phyloP scores from a whole-genome alignment of 1,140 invertebrate genomes.

The Marisa cornuarietis region DNA sequence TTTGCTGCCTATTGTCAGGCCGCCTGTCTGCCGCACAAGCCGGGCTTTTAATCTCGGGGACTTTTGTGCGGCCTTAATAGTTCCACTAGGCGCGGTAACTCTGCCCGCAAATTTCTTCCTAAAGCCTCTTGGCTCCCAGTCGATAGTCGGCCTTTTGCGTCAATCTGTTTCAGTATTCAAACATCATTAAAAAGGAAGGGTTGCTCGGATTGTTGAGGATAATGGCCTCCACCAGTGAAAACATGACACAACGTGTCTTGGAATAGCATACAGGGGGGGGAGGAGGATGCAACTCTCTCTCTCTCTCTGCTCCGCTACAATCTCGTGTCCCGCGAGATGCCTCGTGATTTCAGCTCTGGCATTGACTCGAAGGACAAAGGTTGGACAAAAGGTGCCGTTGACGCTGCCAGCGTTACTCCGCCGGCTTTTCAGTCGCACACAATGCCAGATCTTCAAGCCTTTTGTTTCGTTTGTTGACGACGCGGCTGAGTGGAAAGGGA shows the following conservation, averaged over 20 bases:
- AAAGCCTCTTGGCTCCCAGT: conserved; percentile 15
- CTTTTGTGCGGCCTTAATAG: conserved; percentile 23
- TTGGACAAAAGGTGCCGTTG: neutral
- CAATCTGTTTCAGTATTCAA: conserved; percentile 28
- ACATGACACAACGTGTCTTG: conserved; percentile 25
- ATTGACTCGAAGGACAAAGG: conserved; percentile 20
- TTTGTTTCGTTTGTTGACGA: conserved; percentile 14
- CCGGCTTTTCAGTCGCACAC: neutral
- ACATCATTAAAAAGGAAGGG: conserved; percentile 28
- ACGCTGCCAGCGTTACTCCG: conserved; percentile 9
- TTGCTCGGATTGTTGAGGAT: conserved; percentile 16
- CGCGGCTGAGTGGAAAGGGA: conserved; percentile 11
- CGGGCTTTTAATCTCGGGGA: conserved; percentile 21
- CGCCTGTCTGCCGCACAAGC: neutral
- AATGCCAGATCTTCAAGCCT: conserved; percentile 22
- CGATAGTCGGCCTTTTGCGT: conserved; percentile 25
- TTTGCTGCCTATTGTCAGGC: conserved; percentile 15
- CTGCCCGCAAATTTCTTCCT: neutral
- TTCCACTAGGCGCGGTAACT: conserved; percentile 11
- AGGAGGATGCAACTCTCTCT: neutral
- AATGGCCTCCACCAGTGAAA: conserved; percentile 19
- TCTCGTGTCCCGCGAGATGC: conserved; percentile 13
- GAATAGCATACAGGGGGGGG: conserved; percentile 11
- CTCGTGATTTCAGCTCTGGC: conserved; percentile 23
- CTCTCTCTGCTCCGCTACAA: neutral